Conservation (phyloP, 92 coral and sea anemone species). For the Umimayanthus kanabou region DNA sequence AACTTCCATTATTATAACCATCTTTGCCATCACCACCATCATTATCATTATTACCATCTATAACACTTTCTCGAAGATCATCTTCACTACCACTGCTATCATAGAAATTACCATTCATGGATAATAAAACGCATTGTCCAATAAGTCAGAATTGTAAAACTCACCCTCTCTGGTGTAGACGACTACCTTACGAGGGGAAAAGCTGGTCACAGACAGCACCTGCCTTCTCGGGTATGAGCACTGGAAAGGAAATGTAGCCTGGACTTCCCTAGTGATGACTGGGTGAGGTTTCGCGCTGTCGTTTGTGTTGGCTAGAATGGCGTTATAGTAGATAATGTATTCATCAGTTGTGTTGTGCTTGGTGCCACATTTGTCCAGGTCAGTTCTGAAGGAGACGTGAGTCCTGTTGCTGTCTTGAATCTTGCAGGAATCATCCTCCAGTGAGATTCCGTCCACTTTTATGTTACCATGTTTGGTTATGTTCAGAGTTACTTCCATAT, state of each 20-base stretch:
- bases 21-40: no score
- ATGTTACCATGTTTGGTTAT: slow-evolving; percentile 15
- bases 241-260: slow-evolving; percentile 81
- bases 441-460: slow-evolving; percentile 47
- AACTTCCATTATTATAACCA: no score
- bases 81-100: no score
- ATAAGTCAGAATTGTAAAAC: neutral
- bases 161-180: slow-evolving; percentile 73
- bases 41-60: neutral
- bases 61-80: no score
- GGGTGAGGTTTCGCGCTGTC: slow-evolving; percentile 25
- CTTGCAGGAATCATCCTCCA: slow-evolving; percentile 60
- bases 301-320: slow-evolving; percentile 62
- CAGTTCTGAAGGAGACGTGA: slow-evolving; percentile 39
- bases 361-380: slow-evolving; percentile 66
- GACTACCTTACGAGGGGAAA: slow-evolving; percentile 80
- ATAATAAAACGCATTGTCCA: neutral
- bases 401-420: slow-evolving; percentile 1
- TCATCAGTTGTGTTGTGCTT: slow-evolving; percentile 64
- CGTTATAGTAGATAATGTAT: slow-evolving; percentile 64
- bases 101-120: neutral
- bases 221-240: slow-evolving; percentile 71
- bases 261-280: slow-evolving; percentile 71
- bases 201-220: slow-evolving; percentile 72
- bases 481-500: slow-evolving; percentile 59